Evolutionary conservation across 2,888 invertebrate genomes (phyloP).

Genomic region (Cybosia mesomella): DNA sequence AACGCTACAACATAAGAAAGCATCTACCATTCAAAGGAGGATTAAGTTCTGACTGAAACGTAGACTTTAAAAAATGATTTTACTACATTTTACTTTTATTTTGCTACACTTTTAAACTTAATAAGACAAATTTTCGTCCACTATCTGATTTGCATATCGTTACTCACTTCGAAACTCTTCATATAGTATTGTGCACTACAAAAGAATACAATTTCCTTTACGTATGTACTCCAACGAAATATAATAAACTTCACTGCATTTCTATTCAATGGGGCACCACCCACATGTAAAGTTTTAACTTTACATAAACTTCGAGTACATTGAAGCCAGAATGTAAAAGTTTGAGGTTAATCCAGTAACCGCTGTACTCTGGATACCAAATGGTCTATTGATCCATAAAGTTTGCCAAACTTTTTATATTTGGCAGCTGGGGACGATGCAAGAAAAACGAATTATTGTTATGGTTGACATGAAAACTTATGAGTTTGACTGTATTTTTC

Average conservation of each 20-base stretch:
- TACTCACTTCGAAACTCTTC: not conserved
- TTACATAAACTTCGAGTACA: constrained; percentile 46
- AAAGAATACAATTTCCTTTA: not conserved
- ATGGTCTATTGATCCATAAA: constrained; percentile 48
- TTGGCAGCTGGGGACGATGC: constrained; percentile 45
- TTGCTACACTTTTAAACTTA: not conserved
- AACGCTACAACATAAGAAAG: too few species aligned
- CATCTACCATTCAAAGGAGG: too few species aligned
- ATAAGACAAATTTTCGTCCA: not conserved
- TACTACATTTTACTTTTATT: too few species aligned
- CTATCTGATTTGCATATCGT: not conserved
- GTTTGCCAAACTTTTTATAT: constrained; percentile 47
- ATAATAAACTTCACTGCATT: constrained; percentile 25
- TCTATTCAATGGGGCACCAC: constrained; percentile 16
- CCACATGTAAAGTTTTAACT: constrained; percentile 47
- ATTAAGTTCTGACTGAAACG: too few species aligned
- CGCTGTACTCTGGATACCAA: constrained; percentile 30
- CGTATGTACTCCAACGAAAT: not conserved
- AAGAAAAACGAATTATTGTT: constrained; percentile 18
- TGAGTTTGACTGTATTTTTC: not conserved
- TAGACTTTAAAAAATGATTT: too few species aligned
- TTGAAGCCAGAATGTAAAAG: constrained; percentile 37
- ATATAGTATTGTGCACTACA: not conserved
- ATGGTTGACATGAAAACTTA: constrained; percentile 10
- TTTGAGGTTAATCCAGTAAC: constrained; percentile 45